A percentile compares a stretch with the other conserved stretches of the same genome.
These are phyloP conservation scores for Sorex araneus DNA, from an alignment of 2,113 vertebrate genomes.

Conservation along the genomic window DNA sequence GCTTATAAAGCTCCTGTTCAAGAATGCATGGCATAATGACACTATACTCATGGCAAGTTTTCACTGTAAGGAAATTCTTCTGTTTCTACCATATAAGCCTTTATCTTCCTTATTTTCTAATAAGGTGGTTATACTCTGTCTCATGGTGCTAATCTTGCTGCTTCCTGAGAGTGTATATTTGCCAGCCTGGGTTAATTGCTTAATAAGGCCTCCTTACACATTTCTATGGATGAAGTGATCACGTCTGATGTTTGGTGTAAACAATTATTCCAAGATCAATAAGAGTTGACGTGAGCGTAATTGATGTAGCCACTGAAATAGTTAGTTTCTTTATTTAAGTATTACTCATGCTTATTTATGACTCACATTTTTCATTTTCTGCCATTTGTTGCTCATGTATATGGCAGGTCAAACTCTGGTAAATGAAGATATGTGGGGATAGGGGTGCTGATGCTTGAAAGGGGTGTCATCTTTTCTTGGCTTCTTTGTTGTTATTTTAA, in stretches of 20 bases:
- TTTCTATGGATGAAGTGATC: conserved; percentile 61
- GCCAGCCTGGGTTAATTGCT: conserved; percentile 68
- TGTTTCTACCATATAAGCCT: neutral
- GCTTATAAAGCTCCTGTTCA: conserved; percentile 26
- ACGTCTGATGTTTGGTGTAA: conserved; percentile 50
- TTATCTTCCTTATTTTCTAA: conserved; percentile 41
- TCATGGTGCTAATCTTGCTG: conserved; percentile 46
- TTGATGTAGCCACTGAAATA: conserved; percentile 39
- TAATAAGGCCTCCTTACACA: conserved; percentile 51
- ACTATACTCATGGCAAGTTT: neutral
- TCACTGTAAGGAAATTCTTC: conserved; percentile 8
- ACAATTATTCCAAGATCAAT: conserved; percentile 59
- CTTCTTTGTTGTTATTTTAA: neutral
- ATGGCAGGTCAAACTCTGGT: conserved; percentile 35
- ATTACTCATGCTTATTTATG: conserved; percentile 41
- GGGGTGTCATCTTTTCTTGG: conserved; percentile 47
- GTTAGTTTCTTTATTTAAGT: conserved; percentile 58
- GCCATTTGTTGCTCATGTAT: neutral
- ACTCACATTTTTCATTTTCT: conserved; percentile 52
- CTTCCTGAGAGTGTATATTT: conserved; percentile 63
- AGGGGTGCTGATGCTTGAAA: conserved; percentile 30
- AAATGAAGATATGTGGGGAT: neutral
- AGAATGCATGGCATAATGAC: conserved; percentile 3
- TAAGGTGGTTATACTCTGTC: conserved; percentile 37
- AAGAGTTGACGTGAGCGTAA: conserved; percentile 62